Percentiles rank a stretch among this genome's conserved stretches.
These are phyloP conservation scores for Lasiurus cinereus DNA, from an alignment of 2,113 vertebrate species.

Conservation along the genomic window DNA sequence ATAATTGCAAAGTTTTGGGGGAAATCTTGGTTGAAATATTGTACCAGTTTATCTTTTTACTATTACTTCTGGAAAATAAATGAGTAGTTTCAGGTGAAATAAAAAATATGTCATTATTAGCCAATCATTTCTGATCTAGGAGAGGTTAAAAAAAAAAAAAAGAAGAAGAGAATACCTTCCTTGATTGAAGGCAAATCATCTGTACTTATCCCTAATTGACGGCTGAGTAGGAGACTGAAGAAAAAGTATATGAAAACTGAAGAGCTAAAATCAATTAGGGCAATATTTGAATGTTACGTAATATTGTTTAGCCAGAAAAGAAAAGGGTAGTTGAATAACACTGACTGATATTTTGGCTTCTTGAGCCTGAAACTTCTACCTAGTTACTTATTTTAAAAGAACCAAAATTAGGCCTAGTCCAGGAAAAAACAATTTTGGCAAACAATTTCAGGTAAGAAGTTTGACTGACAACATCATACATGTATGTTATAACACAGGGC, in stretches of 20 bases:
- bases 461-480: neutral
- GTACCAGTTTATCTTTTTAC: neutral
- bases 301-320: neutral
- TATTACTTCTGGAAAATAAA: neutral
- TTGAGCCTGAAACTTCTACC: neutral
- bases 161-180: neutral
- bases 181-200: neutral
- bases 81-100: neutral
- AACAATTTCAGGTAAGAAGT: constrained; percentile 12
- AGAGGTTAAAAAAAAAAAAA: neutral
- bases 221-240: neutral
- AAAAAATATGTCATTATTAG: neutral
- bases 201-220: neutral
- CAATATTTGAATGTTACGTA: neutral
- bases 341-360: neutral
- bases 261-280: neutral
- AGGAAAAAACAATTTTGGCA: neutral
- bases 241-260: neutral
- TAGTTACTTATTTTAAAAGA: constrained; percentile 7
- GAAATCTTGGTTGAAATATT: neutral
- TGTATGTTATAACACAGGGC: neutral
- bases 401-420: neutral
- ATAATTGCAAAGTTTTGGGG: neutral
- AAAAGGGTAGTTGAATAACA: neutral
- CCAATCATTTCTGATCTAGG: neutral